Conservation (phyloP, 2,888 invertebrate species). For the Crossocerus cetratus region DNA sequence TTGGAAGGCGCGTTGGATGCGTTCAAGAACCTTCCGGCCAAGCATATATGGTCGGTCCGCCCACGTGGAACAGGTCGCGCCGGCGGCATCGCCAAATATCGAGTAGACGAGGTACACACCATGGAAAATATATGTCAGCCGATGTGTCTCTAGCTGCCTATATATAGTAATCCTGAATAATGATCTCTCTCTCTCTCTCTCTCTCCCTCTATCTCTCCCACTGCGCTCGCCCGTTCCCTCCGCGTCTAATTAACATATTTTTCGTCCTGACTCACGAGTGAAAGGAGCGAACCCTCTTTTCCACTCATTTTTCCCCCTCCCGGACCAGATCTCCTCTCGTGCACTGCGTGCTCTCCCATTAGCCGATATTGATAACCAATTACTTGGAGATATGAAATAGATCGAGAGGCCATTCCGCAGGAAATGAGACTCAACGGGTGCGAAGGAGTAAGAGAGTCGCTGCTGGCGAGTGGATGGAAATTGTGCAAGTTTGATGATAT, state of each 20-base stretch:
- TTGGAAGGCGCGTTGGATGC: slow-evolving; percentile 58
- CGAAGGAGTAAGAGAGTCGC: no score
- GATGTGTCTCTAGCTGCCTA: slow-evolving; percentile 62
- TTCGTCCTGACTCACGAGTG: slow-evolving; percentile 58
- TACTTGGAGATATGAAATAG: no score
- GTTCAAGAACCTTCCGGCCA: slow-evolving; percentile 60
- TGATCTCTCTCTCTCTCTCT: slow-evolving; percentile 35
- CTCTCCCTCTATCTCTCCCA: no score
- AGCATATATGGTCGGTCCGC: slow-evolving; percentile 66
- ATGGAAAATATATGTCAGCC: slow-evolving; percentile 49
- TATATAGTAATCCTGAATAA: slow-evolving; percentile 68
- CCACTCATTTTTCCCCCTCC: no score
- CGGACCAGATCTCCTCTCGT: not conserved
- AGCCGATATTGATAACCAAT: no score
- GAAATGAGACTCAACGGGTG: no score
- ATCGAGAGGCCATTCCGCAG: no score
- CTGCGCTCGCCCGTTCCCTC: no score
- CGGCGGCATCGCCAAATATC: slow-evolving; percentile 73
- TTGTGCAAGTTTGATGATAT: no score
- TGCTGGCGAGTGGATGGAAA: no score
- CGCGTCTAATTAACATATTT: slow-evolving; percentile 58
- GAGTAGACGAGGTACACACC: slow-evolving; percentile 57
- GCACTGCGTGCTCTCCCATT: not conserved
- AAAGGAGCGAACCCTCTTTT: slow-evolving; percentile 40
- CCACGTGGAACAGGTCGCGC: slow-evolving; percentile 65